Conservation (phyloP, 2,797 vertebrate genomes). For the Esox lucius region DNA sequence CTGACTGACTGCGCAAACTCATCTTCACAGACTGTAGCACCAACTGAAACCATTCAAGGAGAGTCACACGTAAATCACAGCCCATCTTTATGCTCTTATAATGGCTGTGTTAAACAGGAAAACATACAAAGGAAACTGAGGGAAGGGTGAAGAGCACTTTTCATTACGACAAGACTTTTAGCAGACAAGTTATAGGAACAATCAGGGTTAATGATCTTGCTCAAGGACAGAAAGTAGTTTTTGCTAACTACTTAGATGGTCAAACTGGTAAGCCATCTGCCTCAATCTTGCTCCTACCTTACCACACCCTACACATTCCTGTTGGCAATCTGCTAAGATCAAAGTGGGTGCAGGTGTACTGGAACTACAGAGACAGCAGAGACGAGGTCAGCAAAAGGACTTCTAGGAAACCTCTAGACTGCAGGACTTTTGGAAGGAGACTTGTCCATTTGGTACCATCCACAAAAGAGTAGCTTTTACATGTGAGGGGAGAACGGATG, state of each 20-base stretch:
- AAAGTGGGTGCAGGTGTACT: conserved; percentile 28
- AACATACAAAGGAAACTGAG: not conserved
- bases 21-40: not conserved
- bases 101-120: not conserved
- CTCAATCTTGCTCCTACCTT: too few species aligned
- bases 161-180: not conserved
- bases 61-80: not conserved
- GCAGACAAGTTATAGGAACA: too few species aligned
- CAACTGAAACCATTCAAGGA: not conserved
- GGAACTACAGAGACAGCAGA: not conserved
- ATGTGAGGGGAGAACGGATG: not conserved
- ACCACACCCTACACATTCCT: not conserved
- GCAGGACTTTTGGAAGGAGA: not conserved
- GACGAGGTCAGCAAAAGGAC: conserved; percentile 7
- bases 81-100: not conserved
- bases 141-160: not conserved
- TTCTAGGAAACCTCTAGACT: conserved; percentile 8
- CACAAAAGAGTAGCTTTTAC: not conserved
- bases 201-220: too few species aligned
- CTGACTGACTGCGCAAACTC: not conserved
- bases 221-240: too few species aligned
- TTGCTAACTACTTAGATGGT: too few species aligned
- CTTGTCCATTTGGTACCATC: too few species aligned
- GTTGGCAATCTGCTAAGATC: conserved; percentile 12
- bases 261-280: too few species aligned